These are phyloP conservation scores for Enteromius paludinosus DNA, from an alignment of 2,797 vertebrate genomes.

Conservation along the genomic window DNA sequence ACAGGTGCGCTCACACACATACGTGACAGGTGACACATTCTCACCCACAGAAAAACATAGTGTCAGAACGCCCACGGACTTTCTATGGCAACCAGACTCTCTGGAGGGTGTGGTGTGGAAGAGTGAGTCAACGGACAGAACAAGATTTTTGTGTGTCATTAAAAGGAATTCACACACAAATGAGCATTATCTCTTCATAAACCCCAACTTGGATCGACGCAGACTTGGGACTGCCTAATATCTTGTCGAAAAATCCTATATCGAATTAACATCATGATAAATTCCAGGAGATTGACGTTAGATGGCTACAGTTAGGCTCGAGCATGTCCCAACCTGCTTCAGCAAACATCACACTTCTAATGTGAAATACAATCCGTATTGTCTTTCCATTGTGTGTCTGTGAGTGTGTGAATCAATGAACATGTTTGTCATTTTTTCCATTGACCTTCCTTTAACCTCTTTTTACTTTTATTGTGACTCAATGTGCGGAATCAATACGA, in stretches of 20 bases:
- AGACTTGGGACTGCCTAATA: not conserved
- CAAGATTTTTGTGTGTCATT: constrained; percentile 7
- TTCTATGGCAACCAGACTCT: constrained; percentile 16
- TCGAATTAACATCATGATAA: not conserved
- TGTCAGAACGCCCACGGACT: not conserved
- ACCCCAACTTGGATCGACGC: not conserved
- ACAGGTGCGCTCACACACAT: constrained; percentile 80
- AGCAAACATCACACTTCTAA: constrained; percentile 12
- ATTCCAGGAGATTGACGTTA: constrained; percentile 8
- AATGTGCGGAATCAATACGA: constrained; percentile 11
- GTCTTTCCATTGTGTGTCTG: constrained; percentile 27
- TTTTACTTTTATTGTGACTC: not conserved
- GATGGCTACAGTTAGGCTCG: constrained; percentile 28
- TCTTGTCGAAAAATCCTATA: not conserved
- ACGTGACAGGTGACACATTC: constrained; percentile 25
- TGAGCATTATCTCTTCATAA: not conserved
- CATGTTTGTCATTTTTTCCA: constrained; percentile 21
- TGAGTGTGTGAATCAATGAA: constrained; percentile 28
- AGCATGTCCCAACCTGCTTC: constrained; percentile 48
- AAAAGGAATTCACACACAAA: constrained; percentile 28
- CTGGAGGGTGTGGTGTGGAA: constrained; percentile 20
- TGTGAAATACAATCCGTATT: constrained; percentile 35
- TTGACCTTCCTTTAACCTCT: constrained; percentile 17
- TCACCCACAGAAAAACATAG: not conserved
- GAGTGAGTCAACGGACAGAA: constrained; percentile 12